Conservation (phyloP, 2,797 vertebrate species). For the Argya squamiceps region DNA sequence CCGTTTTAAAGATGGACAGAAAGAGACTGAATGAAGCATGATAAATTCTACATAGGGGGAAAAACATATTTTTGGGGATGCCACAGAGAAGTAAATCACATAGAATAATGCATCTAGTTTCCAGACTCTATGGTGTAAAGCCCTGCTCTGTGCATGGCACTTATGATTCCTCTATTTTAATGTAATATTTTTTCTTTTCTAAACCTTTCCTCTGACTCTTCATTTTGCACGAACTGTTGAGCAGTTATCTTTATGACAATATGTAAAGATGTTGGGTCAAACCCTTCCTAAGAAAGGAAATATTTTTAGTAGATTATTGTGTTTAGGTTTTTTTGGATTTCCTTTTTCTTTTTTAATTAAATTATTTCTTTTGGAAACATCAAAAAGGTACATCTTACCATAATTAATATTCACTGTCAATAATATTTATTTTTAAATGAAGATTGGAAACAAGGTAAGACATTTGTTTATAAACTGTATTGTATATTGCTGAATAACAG, state of each 20-base stretch:
- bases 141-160: slow-evolving; percentile 78
- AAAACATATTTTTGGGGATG: slow-evolving; percentile 76
- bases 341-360: slow-evolving; percentile 78
- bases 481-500: slow-evolving; percentile 89
- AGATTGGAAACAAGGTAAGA: slow-evolving; percentile 88
- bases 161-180: slow-evolving; percentile 72
- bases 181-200: slow-evolving; percentile 70
- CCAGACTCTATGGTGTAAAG: slow-evolving; percentile 72
- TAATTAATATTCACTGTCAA: slow-evolving; percentile 88
- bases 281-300: slow-evolving; percentile 77
- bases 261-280: slow-evolving; percentile 75
- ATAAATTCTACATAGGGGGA: slow-evolving; percentile 67
- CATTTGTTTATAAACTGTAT: slow-evolving; percentile 90
- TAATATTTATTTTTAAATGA: slow-evolving; percentile 98
- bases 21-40: slow-evolving; percentile 82
- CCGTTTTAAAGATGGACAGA: slow-evolving; percentile 64
- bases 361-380: slow-evolving; percentile 85
- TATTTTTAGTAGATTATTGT: slow-evolving; percentile 84
- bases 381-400: slow-evolving; percentile 83
- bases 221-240: slow-evolving; percentile 85
- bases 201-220: slow-evolving; percentile 68
- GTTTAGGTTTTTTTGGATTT: slow-evolving; percentile 71
- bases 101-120: slow-evolving; percentile 80
- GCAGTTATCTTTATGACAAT: slow-evolving; percentile 76
- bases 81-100: slow-evolving; percentile 75